phyloP scores from a whole-genome alignment of 2,797 vertebrate species.

The Xerus rutilus region DNA sequence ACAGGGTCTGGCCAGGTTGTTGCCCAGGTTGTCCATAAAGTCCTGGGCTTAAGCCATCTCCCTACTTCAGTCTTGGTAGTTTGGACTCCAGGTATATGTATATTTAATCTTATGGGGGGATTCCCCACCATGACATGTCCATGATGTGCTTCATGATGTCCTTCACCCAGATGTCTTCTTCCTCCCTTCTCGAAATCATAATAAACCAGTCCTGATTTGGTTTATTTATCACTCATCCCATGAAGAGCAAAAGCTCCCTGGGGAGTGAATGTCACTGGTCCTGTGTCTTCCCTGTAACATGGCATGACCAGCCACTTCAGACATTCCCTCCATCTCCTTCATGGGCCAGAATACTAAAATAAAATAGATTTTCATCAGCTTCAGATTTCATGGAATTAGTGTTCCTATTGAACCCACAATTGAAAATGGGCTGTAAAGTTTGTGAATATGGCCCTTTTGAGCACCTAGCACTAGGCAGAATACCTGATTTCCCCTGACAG shows the following conservation, averaged over 20 bases:
- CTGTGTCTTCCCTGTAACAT: too few relatives aligned
- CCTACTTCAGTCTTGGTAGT: not conserved
- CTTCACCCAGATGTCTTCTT: not conserved
- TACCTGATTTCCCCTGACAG: not conserved
- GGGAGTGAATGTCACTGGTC: not conserved
- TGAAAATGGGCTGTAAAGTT: not conserved
- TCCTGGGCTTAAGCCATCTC: too few relatives aligned
- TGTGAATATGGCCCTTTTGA: not conserved
- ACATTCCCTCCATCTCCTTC: not conserved
- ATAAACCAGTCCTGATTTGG: not conserved
- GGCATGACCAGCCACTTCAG: not conserved
- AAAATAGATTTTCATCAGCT: not conserved
- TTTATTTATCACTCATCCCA: not conserved
- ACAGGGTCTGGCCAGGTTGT: not conserved
- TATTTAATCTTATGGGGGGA: not conserved
- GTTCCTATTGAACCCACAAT: not conserved
- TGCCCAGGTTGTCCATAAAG: not conserved
- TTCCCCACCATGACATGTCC: not conserved
- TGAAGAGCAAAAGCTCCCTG: not conserved
- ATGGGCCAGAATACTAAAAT: not conserved
- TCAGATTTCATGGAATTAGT: conserved; percentile 10
- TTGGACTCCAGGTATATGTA: not conserved
- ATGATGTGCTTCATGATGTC: not conserved
- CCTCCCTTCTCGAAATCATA: conserved; percentile 5
- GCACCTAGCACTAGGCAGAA: not conserved